Evolutionary conservation across 2,113 vertebrate genomes (phyloP), one percentile per base, ranked within the genome.

Genomic region (Garra rufa): DNA sequence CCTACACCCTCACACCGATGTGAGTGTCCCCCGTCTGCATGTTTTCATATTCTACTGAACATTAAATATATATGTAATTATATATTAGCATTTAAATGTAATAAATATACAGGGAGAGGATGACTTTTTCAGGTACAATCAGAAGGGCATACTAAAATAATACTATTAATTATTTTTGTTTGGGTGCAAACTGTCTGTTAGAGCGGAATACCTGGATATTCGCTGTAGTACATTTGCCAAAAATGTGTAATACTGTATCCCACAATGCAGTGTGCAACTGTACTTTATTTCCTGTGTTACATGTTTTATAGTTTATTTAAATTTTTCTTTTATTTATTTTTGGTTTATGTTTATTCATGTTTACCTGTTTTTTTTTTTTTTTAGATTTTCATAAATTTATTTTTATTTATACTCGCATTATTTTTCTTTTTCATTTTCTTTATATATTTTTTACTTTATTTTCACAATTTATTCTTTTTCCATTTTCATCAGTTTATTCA

Each of bases 1-100:
- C 59, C 48, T 48, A 86, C 81, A 80, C 85, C 84, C 52, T 86
- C 87, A 44, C 88, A 87, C 81, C 74, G 81, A 65, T 81, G 88
- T 89, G 73, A 89, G 88, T 87, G 59, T n/a, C 5, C 30, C 43
- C 1, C 52, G 30, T 17, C 21, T 70, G 8, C n/a, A 28, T 3
- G 26, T 71, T 19, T 69, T 48, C 26, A 19, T 26, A 43, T 14
- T 24, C 28, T 52, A 5, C 69, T 73, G 21, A 9, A 14, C 21
- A 8, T 24, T 44, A 14, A 7, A 26, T 71, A 2, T 7, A 43
- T 44, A 34, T 34, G 61, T 4, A 15, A 28, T 63, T 9, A 63
- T 28, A 24, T 1, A 14, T 3, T n/a, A n/a, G n/a, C n/a, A n/a
- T 63, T 43, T 70, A 24, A 70, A 70, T 70, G 4, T 43, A 70